Base-by-base conservation (phyloP, 2,888 invertebrate genomes). In the Eucera pruinosa region DNA sequence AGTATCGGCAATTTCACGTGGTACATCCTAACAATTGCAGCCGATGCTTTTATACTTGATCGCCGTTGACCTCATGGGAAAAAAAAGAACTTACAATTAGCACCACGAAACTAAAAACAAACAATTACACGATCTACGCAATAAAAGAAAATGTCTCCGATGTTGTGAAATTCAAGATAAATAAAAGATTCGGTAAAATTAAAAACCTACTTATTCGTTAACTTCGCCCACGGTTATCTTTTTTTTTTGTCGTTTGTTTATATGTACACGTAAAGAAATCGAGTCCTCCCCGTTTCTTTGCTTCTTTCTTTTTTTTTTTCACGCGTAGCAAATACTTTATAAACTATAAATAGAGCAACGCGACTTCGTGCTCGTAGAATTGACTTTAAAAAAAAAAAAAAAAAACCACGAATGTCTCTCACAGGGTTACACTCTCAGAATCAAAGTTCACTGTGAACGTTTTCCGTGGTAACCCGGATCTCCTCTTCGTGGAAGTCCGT, bases 401-500 rank as follows among this genome's bases (percentile, higher is more conserved):
- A n/a, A n/a, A n/a, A 13, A 57, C 61, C 64, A 52, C 13, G 33
- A 77, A 68, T 67, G 71, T 78, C 76, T 76, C 18, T 75, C 71
- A 76, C 72, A 48, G 48, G 39, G n/a, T n/a, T 39, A 47, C 79
- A 67, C 60, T 52, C 18, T 47, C n/a, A 41, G 71, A 43, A 61
- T 93, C 95, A 97, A 92, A 97, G 94, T 93, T 97, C 97, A 90
- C 94, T 97, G 92, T 97, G 97, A 87, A 95, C 94, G 77, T 96
- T 96, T 93, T 97, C 97, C 55, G 96, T 97, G 68, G 96, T 97
- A 33, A 96, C 96, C 93, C 95, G 95, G 52, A 95, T 92, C 92
- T 97, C 97, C 90, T 97, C 97, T 89, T 96, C 95, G 91, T 97
- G 97, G 94, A 97, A 97, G 1, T 95, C 95, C 30, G 94, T 94